A percentile compares a stretch with the other conserved stretches of the same genome.
These are phyloP conservation scores for Lophotriccus pileatus DNA, from an alignment of 2,797 vertebrate species.

Conservation along the genomic window DNA sequence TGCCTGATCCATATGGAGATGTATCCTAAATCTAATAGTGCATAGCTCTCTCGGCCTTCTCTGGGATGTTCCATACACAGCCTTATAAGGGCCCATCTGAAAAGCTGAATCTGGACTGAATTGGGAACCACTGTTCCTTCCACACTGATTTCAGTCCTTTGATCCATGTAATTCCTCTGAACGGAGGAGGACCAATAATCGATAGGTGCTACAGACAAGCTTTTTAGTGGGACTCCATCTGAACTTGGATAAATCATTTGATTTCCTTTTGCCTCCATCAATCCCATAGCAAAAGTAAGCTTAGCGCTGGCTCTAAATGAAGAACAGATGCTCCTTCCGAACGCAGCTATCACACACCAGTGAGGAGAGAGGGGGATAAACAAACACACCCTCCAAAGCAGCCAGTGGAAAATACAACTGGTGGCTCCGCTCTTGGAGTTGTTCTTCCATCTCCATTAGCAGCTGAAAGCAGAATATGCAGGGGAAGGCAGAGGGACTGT, in stretches of 20 bases:
- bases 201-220: background rate
- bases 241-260: background rate
- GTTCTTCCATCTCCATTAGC: background rate
- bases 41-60: background rate
- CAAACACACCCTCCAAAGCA: background rate
- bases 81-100: accelerated
- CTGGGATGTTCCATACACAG: background rate
- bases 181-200: background rate
- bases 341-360: background rate
- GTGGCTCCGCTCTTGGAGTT: background rate
- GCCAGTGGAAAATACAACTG: background rate
- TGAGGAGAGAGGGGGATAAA: background rate
- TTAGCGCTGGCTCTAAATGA: background rate
- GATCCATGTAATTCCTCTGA: background rate
- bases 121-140: background rate
- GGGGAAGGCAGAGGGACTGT: background rate
- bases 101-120: background rate
- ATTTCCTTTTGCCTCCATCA: background rate
- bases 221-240: background rate
- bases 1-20: background rate
- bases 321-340: background rate
- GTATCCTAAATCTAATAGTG: background rate
- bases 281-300: background rate
- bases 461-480: background rate
- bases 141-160: background rate